These are phyloP conservation scores for Porites evermanni DNA, from an alignment of 92 coral and sea anemone species.

Conservation along the genomic window DNA sequence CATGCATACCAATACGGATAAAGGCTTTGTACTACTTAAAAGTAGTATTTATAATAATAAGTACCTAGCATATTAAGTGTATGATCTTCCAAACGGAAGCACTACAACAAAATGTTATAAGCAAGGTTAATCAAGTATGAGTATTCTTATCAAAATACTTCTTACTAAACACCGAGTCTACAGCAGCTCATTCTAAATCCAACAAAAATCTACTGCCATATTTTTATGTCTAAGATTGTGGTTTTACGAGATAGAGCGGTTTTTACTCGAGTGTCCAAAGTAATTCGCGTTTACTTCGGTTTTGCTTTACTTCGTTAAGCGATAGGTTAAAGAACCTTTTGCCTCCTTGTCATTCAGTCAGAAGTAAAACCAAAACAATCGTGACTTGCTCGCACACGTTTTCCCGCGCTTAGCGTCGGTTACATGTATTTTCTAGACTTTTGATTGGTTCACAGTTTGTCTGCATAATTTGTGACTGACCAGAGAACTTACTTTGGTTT, in stretches of 20 bases:
- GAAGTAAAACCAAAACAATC: background rate
- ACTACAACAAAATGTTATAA: no score
- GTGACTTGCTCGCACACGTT: no score
- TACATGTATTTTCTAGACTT: no score
- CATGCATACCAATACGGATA: slow-evolving; percentile 9
- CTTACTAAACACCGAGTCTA: background rate
- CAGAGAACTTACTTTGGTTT: slow-evolving; percentile 2
- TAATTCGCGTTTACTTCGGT: slow-evolving; percentile 6
- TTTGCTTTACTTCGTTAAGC: background rate
- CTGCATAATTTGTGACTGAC: background rate
- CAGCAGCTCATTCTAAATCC: background rate
- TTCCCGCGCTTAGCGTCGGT: no score
- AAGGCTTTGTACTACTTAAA: no score
- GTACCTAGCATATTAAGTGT: background rate
- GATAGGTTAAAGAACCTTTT: background rate
- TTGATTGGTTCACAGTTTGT: no score
- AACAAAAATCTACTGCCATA: background rate
- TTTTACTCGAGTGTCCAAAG: no score
- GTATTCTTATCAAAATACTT: background rate
- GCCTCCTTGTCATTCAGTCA: background rate
- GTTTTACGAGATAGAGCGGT: no score
- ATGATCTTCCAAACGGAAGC: background rate
- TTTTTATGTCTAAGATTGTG: no score
- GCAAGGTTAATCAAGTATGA: background rate
- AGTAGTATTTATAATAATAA: no score